Base-by-base conservation (phyloP, 1,140 invertebrate species). In the Drosophila bipectinata region DNA sequence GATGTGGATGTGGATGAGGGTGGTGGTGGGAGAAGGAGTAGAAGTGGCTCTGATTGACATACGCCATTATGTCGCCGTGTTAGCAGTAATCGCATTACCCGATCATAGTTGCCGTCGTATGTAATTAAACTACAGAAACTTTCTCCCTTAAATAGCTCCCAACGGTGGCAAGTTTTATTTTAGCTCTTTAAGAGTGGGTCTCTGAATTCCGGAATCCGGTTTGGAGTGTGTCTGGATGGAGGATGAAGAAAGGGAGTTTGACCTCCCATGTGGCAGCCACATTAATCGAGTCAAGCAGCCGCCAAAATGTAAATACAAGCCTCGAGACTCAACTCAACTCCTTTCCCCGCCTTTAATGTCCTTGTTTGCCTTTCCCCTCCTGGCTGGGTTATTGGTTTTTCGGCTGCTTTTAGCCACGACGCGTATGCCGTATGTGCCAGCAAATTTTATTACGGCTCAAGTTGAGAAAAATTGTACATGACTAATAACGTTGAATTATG, bases 401-500 rank as follows among this genome's bases (percentile, higher is more conserved):
- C 14, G 63, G 32, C 30, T 39, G 52, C 63, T 69, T 69, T 69
- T 69, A 69, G 63, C 51, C 63, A 18, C 15, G 1, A 28, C 15
- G 26, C 9, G n/a, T 28, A 1, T 64, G 26, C 61, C 59, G 60
- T 67, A 45, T 56, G 41, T 48, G 59, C 37, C 63, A 76, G 82
- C 76, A 72, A 85, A 81, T 87, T 85, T 69, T 75, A 82, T 85
- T 87, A 82, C 51, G 52, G 58, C 78, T 64, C 59, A 64, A 61
- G 39, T 82, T 82, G 78, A 79, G 69, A 68, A 63, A 78, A 78
- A 85, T 85, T 82, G 80, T 57, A 85, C 82, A 85, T 79, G 82
- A 87, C 82, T 85, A 85, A 85, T 85, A 85, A 68, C 82, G 69
- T 47, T 58, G 63, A 53, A 75, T 68, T 71, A 66, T 75, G 68